These are phyloP conservation scores for Scaptomyza reducta DNA, from an alignment of 2,888 invertebrate species.

Conservation along the genomic window DNA sequence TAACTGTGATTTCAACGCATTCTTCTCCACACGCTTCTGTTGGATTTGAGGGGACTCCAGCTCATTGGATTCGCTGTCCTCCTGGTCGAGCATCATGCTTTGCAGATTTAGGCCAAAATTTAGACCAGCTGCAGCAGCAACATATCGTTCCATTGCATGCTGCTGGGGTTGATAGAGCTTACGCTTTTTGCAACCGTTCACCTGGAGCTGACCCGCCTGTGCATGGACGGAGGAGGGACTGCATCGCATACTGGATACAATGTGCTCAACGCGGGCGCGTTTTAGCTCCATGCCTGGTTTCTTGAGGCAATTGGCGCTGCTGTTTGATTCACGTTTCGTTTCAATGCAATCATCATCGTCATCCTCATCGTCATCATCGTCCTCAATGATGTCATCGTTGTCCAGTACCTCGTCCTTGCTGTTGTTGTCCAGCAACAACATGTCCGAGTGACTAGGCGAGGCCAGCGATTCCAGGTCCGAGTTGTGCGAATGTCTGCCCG, in stretches of 20 bases:
- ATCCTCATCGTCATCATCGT: slow-evolving; percentile 86
- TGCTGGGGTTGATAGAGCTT: slow-evolving; percentile 98
- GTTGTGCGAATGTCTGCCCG: slow-evolving; percentile 71
- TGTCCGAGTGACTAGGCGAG: slow-evolving; percentile 85
- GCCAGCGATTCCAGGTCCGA: slow-evolving; percentile 86
- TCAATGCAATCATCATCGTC: slow-evolving; percentile 85
- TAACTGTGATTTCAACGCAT: slow-evolving; percentile 93
- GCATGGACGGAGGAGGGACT: slow-evolving; percentile 91
- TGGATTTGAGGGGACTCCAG: slow-evolving; percentile 91
- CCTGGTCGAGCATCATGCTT: slow-evolving; percentile 87
- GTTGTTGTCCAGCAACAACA: slow-evolving; percentile 85
- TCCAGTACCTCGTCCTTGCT: slow-evolving; percentile 88
- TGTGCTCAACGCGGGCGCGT: slow-evolving; percentile 96
- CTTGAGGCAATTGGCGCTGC: slow-evolving; percentile 84
- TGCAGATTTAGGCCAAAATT: slow-evolving; percentile 86
- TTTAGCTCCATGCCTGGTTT: slow-evolving; percentile 91
- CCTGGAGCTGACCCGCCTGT: slow-evolving; percentile 86
- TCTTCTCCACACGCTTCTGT: slow-evolving; percentile 94
- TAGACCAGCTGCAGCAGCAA: slow-evolving; percentile 85
- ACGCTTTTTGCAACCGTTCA: slow-evolving; percentile 96
- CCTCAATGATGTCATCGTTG: slow-evolving; percentile 85
- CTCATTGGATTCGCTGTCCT: slow-evolving; percentile 91
- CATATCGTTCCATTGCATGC: slow-evolving; percentile 89
- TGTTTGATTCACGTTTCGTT: slow-evolving; percentile 85
- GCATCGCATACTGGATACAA: slow-evolving; percentile 96